Conservation (phyloP, 2,113 vertebrate genomes). For the Lathamus discolor region DNA sequence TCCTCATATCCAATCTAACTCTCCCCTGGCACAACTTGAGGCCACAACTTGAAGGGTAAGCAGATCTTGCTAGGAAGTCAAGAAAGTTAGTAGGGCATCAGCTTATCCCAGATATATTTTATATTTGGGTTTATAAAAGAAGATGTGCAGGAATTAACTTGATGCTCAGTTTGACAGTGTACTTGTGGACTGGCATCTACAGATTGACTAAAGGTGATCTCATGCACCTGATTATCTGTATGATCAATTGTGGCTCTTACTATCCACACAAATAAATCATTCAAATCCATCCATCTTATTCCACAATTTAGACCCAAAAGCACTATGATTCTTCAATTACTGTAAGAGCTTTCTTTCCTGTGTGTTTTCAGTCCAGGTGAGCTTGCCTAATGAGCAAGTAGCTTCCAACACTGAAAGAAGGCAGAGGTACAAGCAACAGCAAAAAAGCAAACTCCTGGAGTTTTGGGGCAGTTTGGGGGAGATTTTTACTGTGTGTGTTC, state of each 20-base stretch:
- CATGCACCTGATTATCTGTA: neutral
- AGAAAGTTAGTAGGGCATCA: neutral
- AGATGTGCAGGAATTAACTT: neutral
- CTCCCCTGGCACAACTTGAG: neutral
- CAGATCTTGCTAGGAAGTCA: neutral
- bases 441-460: neutral
- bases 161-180: neutral
- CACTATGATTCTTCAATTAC: neutral
- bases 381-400: neutral
- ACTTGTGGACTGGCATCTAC: neutral
- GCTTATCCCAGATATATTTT: neutral
- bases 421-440: neutral
- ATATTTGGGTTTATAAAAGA: neutral
- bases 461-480: neutral
- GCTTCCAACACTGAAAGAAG: neutral
- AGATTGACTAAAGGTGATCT: neutral
- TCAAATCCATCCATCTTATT: neutral
- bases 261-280: neutral
- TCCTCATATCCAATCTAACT: neutral
- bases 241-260: neutral
- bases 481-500: neutral
- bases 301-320: neutral
- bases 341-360: neutral
- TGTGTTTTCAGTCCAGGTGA: neutral
- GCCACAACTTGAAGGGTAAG: neutral